Percentiles rank a stretch among this genome's conserved stretches.
Conservation (phyloP, 1,140 invertebrate species). For the Ridgeia piscesae region DNA sequence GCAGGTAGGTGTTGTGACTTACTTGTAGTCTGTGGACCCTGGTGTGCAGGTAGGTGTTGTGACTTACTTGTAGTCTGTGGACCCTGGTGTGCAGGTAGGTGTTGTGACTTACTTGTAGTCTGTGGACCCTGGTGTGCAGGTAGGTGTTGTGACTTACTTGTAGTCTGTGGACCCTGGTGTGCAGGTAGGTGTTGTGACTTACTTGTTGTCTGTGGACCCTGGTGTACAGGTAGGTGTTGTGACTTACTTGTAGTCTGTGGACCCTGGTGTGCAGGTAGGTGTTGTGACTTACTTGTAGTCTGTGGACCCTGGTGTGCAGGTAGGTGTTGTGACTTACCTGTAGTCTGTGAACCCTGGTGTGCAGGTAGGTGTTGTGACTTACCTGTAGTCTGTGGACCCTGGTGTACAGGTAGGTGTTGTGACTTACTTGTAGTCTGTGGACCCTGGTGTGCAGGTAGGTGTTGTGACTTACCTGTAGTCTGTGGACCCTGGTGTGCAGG, state of each 20-base stretch:
- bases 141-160: slow-evolving; percentile 67
- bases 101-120: slow-evolving; percentile 65
- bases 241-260: slow-evolving; percentile 66
- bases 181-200: slow-evolving; percentile 66
- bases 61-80: slow-evolving; percentile 66
- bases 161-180: slow-evolving; percentile 70
- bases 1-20: slow-evolving; percentile 66
- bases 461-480: slow-evolving; percentile 65
- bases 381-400: slow-evolving; percentile 70
- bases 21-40: slow-evolving; percentile 70
- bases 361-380: slow-evolving; percentile 66
- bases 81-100: slow-evolving; percentile 71
- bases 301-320: slow-evolving; percentile 71
- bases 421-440: slow-evolving; percentile 66
- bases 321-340: slow-evolving; percentile 67
- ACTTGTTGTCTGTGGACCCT: slow-evolving; percentile 70
- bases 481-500: slow-evolving; percentile 71
- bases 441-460: slow-evolving; percentile 71
- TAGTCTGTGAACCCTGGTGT: slow-evolving; percentile 70
- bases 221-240: slow-evolving; percentile 69
- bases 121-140: slow-evolving; percentile 71
- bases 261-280: slow-evolving; percentile 71
- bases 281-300: slow-evolving; percentile 65
- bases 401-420: slow-evolving; percentile 69
- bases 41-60: slow-evolving; percentile 69